A percentile compares a stretch with the other conserved stretches of the same genome.
Conservation (phyloP, 30 jellyfish, hydroid and myxozoan genomes). For the Turritopsis rubra region DNA sequence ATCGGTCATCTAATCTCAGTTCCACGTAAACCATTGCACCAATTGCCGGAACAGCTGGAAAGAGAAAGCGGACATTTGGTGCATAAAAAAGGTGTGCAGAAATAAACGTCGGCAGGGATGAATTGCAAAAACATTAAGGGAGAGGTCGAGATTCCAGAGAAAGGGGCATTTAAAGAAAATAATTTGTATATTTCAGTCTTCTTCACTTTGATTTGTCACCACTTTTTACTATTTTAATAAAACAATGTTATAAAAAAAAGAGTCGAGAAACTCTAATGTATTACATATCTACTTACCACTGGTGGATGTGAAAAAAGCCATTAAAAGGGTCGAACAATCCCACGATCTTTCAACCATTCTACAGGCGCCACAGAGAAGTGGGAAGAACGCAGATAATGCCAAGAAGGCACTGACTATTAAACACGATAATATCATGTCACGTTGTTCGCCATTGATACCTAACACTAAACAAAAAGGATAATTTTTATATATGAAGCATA, state of each 20-base stretch:
- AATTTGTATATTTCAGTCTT: no score
- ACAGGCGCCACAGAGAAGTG: background rate
- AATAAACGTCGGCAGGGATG: no score
- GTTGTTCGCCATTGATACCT: constrained; percentile 2
- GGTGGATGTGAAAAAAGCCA: background rate
- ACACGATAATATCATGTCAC: background rate
- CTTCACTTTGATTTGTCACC: no score
- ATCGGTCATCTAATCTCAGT: background rate
- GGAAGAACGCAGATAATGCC: background rate
- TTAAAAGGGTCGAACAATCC: background rate
- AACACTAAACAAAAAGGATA: background rate
- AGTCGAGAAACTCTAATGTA: no score
- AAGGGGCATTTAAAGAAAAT: no score
- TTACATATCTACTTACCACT: no score
- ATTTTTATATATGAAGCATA: no score
- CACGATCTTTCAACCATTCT: background rate
- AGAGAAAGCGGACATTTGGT: background rate
- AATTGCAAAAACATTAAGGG: no score
- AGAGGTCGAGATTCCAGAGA: constrained; percentile 42
- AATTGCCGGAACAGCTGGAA: background rate
- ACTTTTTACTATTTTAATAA: no score
- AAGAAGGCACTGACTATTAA: background rate
- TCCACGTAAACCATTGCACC: constrained; percentile 8
- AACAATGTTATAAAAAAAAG: no score
- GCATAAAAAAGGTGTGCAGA: no score